phyloP scores from a whole-genome alignment of 2,888 invertebrate genomes.

The Pollenia labialis region DNA sequence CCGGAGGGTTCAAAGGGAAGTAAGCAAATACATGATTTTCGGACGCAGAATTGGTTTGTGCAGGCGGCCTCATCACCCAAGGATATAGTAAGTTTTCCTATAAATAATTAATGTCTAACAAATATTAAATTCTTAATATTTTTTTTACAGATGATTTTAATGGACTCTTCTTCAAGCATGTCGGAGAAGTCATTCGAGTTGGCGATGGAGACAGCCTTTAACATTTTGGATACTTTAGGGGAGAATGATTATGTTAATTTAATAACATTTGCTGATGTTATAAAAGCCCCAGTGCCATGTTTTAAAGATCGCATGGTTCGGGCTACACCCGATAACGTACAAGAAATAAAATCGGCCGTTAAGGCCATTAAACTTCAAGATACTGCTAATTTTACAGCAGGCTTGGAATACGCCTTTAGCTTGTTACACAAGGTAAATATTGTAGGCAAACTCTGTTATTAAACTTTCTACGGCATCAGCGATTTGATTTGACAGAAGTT shows the following conservation, averaged over 20 bases:
- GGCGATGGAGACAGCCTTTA: constrained; percentile 93
- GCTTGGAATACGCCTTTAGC: constrained; percentile 96
- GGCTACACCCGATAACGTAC: constrained; percentile 92
- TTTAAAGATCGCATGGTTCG: constrained; percentile 95
- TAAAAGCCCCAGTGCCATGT: constrained; percentile 94
- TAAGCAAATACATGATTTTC: constrained; percentile 95
- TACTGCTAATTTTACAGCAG: constrained; percentile 96
- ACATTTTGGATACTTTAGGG: constrained; percentile 96
- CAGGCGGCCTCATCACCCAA: constrained; percentile 98
- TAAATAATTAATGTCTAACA: no score
- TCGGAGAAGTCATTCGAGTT: constrained; percentile 93
- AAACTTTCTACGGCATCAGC: no score
- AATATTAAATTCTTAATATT: not conserved
- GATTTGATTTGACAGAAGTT: no score
- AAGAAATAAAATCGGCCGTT: constrained; percentile 91
- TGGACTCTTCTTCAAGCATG: constrained; percentile 96
- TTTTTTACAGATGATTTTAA: constrained; percentile 87
- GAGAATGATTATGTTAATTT: constrained; percentile 99
- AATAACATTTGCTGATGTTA: constrained; percentile 93
- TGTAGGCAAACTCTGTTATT: no score
- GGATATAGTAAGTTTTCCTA: constrained; percentile 88
- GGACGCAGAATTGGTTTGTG: constrained; percentile 97
- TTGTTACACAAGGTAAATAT: constrained; percentile 91
- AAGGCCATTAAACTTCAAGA: constrained; percentile 90
- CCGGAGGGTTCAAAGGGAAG: constrained; percentile 91